These are phyloP conservation scores for Ranitomeya variabilis DNA, from an alignment of 2,113 vertebrate genomes.

Conservation along the genomic window DNA sequence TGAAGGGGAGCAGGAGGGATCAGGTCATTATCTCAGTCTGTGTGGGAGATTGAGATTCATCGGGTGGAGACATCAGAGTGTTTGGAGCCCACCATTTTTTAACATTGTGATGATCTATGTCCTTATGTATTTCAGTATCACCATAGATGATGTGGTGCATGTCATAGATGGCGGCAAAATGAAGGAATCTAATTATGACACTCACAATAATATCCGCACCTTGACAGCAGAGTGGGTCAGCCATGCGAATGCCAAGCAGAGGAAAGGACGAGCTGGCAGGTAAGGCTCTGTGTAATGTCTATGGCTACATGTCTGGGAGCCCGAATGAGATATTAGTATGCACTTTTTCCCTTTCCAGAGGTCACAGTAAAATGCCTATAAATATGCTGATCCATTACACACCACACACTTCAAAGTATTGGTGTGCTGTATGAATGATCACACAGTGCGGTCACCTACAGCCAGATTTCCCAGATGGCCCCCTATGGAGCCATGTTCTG, in stretches of 20 bases:
- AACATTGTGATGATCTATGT: not conserved
- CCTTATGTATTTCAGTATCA: slow-evolving; percentile 78
- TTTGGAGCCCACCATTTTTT: not conserved
- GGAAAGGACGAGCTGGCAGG: slow-evolving; percentile 95
- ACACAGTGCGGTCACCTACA: no score
- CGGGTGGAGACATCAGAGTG: not conserved
- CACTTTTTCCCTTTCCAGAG: no score
- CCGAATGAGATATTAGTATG: not conserved
- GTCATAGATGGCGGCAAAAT: slow-evolving; percentile 98
- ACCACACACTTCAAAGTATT: no score
- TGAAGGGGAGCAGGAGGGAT: not conserved
- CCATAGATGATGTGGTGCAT: slow-evolving; percentile 94
- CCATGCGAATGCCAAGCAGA: slow-evolving; percentile 94
- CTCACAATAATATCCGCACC: slow-evolving; percentile 96
- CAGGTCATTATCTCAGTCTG: not conserved
- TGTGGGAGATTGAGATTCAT: not conserved
- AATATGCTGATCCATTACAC: no score
- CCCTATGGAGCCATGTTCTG: no score
- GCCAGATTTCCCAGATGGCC: no score
- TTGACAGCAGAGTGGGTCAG: slow-evolving; percentile 98
- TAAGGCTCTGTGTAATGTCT: slow-evolving; percentile 58
- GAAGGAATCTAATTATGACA: slow-evolving; percentile 97
- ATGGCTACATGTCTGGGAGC: not conserved
- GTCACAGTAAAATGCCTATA: no score
- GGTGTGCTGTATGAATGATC: no score